These are phyloP conservation scores for Eurytemora carolleeae DNA, from an alignment of 1,140 invertebrate species.

Conservation along the genomic window DNA sequence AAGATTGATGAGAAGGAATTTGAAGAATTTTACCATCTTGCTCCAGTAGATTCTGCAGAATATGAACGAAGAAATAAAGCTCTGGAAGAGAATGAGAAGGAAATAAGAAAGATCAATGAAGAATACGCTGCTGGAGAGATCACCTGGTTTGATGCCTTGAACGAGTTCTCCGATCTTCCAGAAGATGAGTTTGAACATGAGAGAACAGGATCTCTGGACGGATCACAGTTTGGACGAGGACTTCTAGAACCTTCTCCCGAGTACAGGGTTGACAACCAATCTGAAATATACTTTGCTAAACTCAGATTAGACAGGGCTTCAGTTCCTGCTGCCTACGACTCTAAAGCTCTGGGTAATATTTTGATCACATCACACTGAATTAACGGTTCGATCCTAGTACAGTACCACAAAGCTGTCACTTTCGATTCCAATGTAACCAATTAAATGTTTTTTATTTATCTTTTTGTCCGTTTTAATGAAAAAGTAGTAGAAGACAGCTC, in stretches of 20 bases:
- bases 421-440: no score
- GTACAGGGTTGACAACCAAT: not conserved
- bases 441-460: no score
- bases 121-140: not conserved
- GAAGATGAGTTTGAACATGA: not conserved
- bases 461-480: no score
- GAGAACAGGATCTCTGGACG: not conserved
- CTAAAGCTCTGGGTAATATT: not conserved
- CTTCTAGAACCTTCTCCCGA: not conserved
- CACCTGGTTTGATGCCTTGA: not conserved
- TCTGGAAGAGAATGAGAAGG: not conserved
- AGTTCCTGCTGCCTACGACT: not conserved
- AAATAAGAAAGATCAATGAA: not conserved
- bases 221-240: not conserved
- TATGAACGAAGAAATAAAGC: not conserved
- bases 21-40: not conserved
- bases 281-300: not conserved
- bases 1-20: not conserved
- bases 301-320: not conserved
- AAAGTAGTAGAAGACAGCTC: no score
- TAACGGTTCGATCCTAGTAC: no score
- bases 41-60: not conserved
- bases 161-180: not conserved
- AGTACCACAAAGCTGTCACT: no score
- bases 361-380: no score